Base-by-base conservation (phyloP, 2,888 invertebrate genomes). In the Polietes domitor region DNA sequence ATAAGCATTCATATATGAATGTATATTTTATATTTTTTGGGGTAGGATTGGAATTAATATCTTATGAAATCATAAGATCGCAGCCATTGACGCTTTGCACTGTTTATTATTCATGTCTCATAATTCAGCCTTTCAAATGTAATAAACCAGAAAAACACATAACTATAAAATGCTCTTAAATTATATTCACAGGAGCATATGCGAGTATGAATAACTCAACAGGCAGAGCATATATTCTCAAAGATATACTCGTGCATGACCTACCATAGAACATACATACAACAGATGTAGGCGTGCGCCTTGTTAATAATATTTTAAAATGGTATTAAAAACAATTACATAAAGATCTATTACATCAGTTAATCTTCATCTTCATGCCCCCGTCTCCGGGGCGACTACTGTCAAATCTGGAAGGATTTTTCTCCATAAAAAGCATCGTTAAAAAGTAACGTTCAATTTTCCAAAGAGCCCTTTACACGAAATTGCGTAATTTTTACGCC, bases 401-500 rank as follows among this genome's bases (percentile, higher is more conserved):
- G 19, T 12, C 6, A 63, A 65, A 37, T 43, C 43, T 68, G 41
- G 7, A 41, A 19, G 10, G 15, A 68, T 24, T 21, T 17, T 43
- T 68, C 21, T 43, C 21, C 37, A 24, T 43, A 41, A 68, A 43
- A 26, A 24, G 9, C 6, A n/a, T 5, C 21, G 24, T 43, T 68
- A 68, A 68, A 68, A 68, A 41, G 24, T 6, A 43, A 68, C 24
- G 43, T n/a, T 43, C 41, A 41, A 24, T 15, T 68, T 43, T 24
- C 21, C 15, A 68, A 68, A 41, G 68, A 43, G 41, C 68, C 28
- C 21, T 41, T 65, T n/a, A 41, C 24, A 68, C 37, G 24, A 68
- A 68, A 68, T 43, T 41, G 68, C 15, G 68, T 43, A 68, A 61
- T 68, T 68, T 68, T 41, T 24, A 24, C 24, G 15, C 68, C 21